Evolutionary conservation across 2,888 invertebrate genomes (phyloP).

Genomic region (Uropetala carovei): DNA sequence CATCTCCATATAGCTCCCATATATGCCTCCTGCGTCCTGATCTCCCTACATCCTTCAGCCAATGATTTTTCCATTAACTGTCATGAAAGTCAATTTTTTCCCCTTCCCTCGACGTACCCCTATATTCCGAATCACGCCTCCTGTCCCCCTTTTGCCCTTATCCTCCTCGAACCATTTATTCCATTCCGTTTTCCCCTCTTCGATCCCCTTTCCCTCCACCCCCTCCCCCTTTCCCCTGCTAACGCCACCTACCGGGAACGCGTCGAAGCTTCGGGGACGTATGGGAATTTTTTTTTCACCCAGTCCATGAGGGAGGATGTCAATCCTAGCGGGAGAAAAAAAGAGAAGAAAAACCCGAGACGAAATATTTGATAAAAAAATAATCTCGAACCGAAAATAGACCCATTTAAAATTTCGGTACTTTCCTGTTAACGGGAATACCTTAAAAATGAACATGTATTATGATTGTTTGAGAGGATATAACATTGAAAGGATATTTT

Average conservation of each 20-base stretch:
- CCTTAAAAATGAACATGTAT: too few species aligned
- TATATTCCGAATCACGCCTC: not conserved
- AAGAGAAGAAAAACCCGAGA: not conserved
- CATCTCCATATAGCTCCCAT: not conserved
- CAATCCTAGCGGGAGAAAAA: not conserved
- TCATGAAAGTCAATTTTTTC: slow-evolving; percentile 26
- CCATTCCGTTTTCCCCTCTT: not conserved
- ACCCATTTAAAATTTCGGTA: too few species aligned
- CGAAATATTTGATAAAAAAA: too few species aligned
- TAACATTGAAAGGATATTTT: too few species aligned
- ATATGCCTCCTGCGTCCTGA: not conserved
- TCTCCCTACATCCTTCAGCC: not conserved
- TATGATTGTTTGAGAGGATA: too few species aligned
- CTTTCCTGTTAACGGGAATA: too few species aligned
- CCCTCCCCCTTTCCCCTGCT: not conserved
- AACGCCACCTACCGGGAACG: not conserved
- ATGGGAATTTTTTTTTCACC: not conserved
- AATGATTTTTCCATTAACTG: slow-evolving; percentile 23
- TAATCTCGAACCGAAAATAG: too few species aligned
- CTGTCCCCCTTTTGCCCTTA: not conserved
- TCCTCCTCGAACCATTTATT: not conserved
- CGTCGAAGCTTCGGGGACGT: not conserved
- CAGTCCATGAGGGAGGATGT: not conserved
- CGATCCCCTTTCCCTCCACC: not conserved
- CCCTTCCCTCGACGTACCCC: not conserved